These are phyloP conservation scores for Vanessa atalanta DNA, from an alignment of 1,140 invertebrate genomes.

Conservation along the genomic window DNA sequence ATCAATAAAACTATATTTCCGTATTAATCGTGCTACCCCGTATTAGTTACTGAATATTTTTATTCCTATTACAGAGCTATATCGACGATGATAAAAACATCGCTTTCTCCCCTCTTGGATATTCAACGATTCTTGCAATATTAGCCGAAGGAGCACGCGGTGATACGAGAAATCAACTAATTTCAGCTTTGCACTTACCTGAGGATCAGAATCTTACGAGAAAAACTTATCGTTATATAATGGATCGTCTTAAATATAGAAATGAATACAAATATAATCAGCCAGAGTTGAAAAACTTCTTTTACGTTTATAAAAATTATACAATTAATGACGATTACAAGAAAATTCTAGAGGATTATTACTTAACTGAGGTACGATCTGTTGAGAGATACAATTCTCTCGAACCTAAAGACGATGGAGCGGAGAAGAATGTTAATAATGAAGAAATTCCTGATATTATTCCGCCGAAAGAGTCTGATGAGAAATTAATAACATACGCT, in stretches of 20 bases:
- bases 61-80: constrained; percentile 70
- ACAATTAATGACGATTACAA: constrained; percentile 82
- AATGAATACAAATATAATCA: constrained; percentile 79
- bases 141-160: constrained; percentile 83
- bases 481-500: constrained; percentile 76
- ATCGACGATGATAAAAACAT: constrained; percentile 82
- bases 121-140: constrained; percentile 82
- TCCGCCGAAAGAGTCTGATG: constrained; percentile 61
- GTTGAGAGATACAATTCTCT: constrained; percentile 71
- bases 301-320: constrained; percentile 85
- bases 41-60: neutral
- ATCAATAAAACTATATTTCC: too few species aligned
- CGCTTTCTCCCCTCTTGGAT: constrained; percentile 84
- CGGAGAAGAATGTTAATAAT: constrained; percentile 58
- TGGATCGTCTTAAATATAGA: constrained; percentile 79
- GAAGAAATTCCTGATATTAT: constrained; percentile 71
- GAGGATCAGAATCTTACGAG: constrained; percentile 74
- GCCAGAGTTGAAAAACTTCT: constrained; percentile 84
- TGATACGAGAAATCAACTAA: constrained; percentile 81
- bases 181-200: constrained; percentile 81
- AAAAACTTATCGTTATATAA: constrained; percentile 75
- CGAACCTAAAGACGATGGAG: constrained; percentile 55
- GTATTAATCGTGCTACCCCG: too few species aligned
- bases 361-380: constrained; percentile 83
- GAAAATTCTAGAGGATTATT: constrained; percentile 81